phyloP scores from a whole-genome alignment of 2,113 vertebrate genomes.

The Ivindomyrus marchei region DNA sequence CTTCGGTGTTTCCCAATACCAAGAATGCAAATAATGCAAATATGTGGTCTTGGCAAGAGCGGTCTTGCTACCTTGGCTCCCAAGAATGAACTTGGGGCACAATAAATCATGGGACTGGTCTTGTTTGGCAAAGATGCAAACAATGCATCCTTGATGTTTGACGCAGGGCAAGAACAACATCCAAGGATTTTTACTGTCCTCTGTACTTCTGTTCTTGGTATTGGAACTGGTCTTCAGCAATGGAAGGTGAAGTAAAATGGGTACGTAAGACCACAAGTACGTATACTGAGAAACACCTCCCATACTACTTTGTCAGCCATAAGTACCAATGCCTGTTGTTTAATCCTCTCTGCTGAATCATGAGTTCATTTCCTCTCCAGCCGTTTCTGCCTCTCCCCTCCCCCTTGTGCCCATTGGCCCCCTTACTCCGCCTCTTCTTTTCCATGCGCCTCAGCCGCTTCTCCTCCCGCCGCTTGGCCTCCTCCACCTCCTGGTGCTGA shows the following conservation, averaged over 20 bases:
- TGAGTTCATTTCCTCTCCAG: not conserved
- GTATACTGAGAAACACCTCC: not conserved
- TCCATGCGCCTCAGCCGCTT: slow-evolving; percentile 85
- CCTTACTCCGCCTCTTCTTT: slow-evolving; percentile 92
- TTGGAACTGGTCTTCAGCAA: not conserved
- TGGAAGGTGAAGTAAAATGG: not conserved
- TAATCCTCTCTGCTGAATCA: not conserved
- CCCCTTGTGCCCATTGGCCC: not conserved
- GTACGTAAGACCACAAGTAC: not conserved
- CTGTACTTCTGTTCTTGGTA: not conserved
- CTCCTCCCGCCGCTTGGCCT: slow-evolving; percentile 85
- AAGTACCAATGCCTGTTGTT: not conserved
- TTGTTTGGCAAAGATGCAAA: not conserved
- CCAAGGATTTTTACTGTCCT: not conserved
- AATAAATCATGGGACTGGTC: not conserved
- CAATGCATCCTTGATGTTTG: not conserved
- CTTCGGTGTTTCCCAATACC: not conserved
- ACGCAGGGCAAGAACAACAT: not conserved
- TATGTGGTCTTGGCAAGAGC: not conserved
- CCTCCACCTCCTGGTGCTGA: slow-evolving; percentile 94
- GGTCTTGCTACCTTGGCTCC: not conserved
- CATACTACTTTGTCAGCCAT: not conserved
- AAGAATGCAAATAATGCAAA: not conserved
- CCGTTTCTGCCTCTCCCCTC: not conserved
- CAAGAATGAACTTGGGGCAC: not conserved